These are phyloP conservation scores for Hirtodrosophila duncani DNA, from an alignment of 2,888 invertebrate genomes.

Conservation along the genomic window DNA sequence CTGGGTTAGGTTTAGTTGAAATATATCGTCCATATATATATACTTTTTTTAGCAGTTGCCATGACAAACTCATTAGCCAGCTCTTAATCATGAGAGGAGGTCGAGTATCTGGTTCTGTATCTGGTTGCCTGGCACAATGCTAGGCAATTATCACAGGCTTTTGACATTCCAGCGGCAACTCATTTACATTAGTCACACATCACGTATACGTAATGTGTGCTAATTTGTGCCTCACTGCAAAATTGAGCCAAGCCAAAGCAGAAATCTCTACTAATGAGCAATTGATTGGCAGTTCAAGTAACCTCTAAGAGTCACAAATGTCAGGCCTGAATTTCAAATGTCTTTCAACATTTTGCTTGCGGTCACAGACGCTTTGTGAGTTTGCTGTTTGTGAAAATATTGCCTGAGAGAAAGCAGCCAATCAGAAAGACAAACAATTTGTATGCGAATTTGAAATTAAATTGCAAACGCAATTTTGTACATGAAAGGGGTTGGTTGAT, in stretches of 20 bases:
- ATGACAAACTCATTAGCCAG: constrained; percentile 31
- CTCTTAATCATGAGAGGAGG: neutral
- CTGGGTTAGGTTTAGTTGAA: no score
- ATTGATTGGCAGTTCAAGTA: constrained; percentile 9
- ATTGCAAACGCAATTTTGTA: no score
- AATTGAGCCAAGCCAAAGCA: constrained; percentile 3
- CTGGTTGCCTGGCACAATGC: no score
- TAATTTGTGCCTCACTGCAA: constrained; percentile 6
- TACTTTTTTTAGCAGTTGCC: constrained; percentile 21
- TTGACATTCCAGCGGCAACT: no score
- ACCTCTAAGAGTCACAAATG: neutral
- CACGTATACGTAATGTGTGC: constrained; percentile 40
- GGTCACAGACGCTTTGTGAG: constrained; percentile 12
- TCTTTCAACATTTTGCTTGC: constrained; percentile 2
- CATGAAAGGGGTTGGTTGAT: no score
- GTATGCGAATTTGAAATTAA: no score
- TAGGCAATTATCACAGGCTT: no score
- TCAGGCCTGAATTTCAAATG: no score
- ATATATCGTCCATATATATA: no score
- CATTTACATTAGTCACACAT: constrained; percentile 11
- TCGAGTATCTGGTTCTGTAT: no score
- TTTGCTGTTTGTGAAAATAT: constrained; percentile 1
- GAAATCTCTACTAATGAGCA: no score
- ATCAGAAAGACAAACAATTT: no score
- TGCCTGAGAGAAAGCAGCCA: neutral